phyloP scores from a whole-genome alignment of 2,888 invertebrate genomes.

The Allacma fusca region DNA sequence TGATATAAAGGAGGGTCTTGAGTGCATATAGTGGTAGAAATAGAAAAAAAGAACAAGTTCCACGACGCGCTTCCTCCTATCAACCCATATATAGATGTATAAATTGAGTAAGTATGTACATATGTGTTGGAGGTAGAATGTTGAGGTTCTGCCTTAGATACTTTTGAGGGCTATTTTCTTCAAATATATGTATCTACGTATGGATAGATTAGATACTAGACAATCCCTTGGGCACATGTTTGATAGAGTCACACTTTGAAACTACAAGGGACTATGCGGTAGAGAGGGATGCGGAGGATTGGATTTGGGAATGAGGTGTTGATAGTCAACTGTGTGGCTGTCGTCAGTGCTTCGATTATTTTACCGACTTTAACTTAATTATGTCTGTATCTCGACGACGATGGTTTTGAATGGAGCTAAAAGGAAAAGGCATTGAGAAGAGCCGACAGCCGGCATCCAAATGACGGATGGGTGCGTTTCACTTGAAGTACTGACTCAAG shows the following conservation, averaged over 20 bases:
- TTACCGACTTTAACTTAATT: constrained; percentile 30
- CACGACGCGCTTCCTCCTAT: neutral
- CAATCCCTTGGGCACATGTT: no score
- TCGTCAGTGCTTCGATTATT: constrained; percentile 32
- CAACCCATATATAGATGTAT: no score
- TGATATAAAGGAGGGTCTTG: neutral
- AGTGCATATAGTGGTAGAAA: neutral
- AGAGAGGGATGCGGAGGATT: neutral
- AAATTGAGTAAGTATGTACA: no score
- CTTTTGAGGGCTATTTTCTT: no score
- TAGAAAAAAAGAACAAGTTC: neutral
- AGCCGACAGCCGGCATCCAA: constrained; percentile 42
- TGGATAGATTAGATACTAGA: no score
- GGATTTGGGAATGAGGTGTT: no score
- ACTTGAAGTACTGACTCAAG: constrained; percentile 33
- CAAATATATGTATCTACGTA: no score
- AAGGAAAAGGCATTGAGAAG: constrained; percentile 5
- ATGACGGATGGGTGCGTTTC: constrained; percentile 39
- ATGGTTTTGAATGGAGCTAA: constrained; percentile 3
- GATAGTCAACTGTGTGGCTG: neutral
- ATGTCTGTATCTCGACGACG: constrained; percentile 20
- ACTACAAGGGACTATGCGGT: neutral
- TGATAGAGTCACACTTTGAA: no score
- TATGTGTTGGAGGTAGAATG: no score
- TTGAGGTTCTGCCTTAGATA: no score